These are phyloP conservation scores for Agriopis leucophaearia DNA, from an alignment of 2,888 invertebrate genomes.

Conservation along the genomic window DNA sequence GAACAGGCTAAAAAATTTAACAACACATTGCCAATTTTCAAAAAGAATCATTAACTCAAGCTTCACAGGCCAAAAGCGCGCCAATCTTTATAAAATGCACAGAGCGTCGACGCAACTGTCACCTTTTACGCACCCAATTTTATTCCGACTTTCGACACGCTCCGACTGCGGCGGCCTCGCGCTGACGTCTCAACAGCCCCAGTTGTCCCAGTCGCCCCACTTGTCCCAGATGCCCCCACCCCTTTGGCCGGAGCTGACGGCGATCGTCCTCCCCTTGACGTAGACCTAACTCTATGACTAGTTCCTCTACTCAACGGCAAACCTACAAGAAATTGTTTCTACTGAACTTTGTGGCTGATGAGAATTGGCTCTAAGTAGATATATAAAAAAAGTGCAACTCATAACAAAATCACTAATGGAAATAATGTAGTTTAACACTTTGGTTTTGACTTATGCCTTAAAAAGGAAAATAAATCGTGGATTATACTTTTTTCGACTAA, in stretches of 20 bases:
- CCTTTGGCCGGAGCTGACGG: slow-evolving; percentile 79
- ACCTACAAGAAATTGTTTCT: slow-evolving; percentile 83
- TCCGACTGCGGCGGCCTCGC: slow-evolving; percentile 79
- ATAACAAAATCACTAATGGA: no score
- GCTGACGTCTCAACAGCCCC: slow-evolving; percentile 63
- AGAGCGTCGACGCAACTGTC: slow-evolving; percentile 84
- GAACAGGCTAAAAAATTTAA: slow-evolving; percentile 41
- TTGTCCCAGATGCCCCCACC: slow-evolving; percentile 50
- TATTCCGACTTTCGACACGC: slow-evolving; percentile 84
- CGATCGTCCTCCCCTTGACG: slow-evolving; percentile 80
- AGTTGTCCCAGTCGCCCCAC: slow-evolving; percentile 49
- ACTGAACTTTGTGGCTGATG: slow-evolving; percentile 63
- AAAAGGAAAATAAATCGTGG: no score
- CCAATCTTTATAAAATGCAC: slow-evolving; percentile 59
- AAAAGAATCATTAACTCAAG: slow-evolving; percentile 46
- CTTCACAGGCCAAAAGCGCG: slow-evolving; percentile 57
- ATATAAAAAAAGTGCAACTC: slow-evolving; percentile 2
- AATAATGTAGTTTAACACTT: no score
- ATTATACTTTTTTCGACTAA: background rate
- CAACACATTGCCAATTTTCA: slow-evolving; percentile 43
- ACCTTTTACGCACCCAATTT: slow-evolving; percentile 84
- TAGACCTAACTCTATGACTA: slow-evolving; percentile 86
- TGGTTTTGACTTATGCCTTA: no score
- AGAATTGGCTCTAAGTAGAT: slow-evolving; percentile 62
- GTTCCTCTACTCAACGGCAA: slow-evolving; percentile 88